Base-by-base conservation (phyloP, 2,888 invertebrate genomes). In the Diarsia brunnea region DNA sequence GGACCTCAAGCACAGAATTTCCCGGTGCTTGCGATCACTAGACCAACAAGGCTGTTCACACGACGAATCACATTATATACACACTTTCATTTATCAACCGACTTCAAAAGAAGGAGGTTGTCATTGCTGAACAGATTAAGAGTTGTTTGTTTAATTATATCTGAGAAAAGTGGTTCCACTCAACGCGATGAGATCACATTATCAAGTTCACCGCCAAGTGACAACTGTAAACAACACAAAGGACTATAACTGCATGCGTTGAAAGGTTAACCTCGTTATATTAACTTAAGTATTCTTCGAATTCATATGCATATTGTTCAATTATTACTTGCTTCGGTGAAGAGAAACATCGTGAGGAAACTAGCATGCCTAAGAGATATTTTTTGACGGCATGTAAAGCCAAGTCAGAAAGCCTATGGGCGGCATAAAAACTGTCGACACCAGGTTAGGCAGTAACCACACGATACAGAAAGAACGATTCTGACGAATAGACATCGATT, bases 201-300 rank as follows among this genome's bases (percentile, higher is more conserved):
- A n/a, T n/a, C n/a, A 88, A 89, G 87, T 82, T 79, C 73, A 78
- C 68, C 82, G 78, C 78, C 79, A 89, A 92, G 88, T 89, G 90
- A 90, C 91, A 78, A 79, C 74, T 66, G 89, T 90, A 89, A 92
- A 91, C 89, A 90, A 85, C 84, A 88, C 84, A 79, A 88, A 86
- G 85, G 84, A 82, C 80, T 84, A 84, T 78, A 78, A 75, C 71
- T 72, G 49, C 75, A 69, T 64, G 66, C 73, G 49, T 74, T 77
- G 71, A 84, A 79, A 81, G 68, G 73, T 76, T 79, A 82, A 79
- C 61, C 72, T 31, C 51, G 74, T 77, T 80, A 80, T 73, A 75
- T 79, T 27, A 76, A 76, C 58, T 72, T 27, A 75, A 74, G 53
- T 14, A 43, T n/a, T 63, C 63, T 31, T 38, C 8, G 38, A 38